Base-by-base conservation (phyloP, 1,140 invertebrate genomes). In the Neelides sp. region DNA sequence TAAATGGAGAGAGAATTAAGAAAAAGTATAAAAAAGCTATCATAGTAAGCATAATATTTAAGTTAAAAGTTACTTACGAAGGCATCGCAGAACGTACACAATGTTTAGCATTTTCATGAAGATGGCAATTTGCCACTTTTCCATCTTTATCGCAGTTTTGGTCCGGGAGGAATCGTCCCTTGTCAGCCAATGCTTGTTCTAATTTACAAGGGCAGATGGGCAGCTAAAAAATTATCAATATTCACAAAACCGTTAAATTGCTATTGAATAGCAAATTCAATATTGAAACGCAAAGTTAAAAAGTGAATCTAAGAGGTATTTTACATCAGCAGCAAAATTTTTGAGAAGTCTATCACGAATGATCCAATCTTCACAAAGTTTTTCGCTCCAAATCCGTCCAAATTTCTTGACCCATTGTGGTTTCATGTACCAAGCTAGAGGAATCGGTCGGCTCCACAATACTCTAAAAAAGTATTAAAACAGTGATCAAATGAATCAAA, bases 41-140 rank as follows among this genome's bases (percentile, higher is more conserved):
- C n/a, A n/a, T n/a, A n/a, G n/a, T n/a, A n/a, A n/a, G n/a, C 7
- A 26, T 48, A 22, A 8, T 4, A 52, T 10, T 17, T 10, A 12
- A 13, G 35, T 27, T 30, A 48, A 46, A 15, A 12, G 19, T 36
- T 23, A 1, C 23, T 75, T 75, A 94, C 90, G 85, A 87, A 39
- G 93, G 89, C 35, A 83, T 76, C 40, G 87, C 88, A 50, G 86
- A 90, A 62, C 82, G 79, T 7, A 97, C 87, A 65, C 93, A 98
- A 67, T 96, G 92, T 12, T 84, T 71, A 22, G 90, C 85, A 20
- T 82, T 84, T 60, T 79, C 77, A 64, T 97, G 87, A 62, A 87
- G 89, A 65, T 79, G 78, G 64, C 93, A 96, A 39, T 81, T 81
- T 22, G 17, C 22, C 3, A 85, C 84, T 68, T 93, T 90, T 2